Evolutionary conservation across 2,797 vertebrate species (phyloP).

Genomic region (Malurus leucopterus): DNA sequence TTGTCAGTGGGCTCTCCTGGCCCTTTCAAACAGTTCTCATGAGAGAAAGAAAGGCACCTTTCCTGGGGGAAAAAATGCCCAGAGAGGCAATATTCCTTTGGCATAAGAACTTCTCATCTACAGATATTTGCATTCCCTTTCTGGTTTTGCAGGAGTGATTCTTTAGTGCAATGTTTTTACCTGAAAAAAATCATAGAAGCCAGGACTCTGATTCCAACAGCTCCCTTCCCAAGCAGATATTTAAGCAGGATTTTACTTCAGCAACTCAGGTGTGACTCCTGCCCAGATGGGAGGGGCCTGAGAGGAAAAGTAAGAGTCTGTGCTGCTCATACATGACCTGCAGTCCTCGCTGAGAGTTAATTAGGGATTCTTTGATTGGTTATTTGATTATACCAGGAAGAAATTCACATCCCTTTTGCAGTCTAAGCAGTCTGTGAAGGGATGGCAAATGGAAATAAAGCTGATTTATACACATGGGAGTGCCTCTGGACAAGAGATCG

Average conservation of each 20-base stretch:
- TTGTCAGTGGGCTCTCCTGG: background rate
- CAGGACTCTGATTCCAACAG: background rate
- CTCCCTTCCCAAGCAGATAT: background rate
- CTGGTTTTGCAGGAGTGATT: background rate
- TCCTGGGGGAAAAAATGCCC: background rate
- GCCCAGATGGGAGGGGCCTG: background rate
- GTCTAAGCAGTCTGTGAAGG: background rate
- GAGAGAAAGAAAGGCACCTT: background rate
- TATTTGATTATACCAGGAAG: background rate
- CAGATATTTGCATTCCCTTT: fast-evolving
- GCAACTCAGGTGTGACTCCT: background rate
- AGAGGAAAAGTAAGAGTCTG: background rate
- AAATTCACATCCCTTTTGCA: background rate
- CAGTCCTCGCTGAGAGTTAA: background rate
- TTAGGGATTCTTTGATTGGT: background rate
- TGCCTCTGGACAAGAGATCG: background rate
- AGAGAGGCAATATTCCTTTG: background rate
- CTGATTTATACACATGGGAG: background rate
- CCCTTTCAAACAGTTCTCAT: background rate
- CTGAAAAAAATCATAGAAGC: background rate
- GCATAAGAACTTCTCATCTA: background rate
- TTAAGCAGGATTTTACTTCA: background rate
- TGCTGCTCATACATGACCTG: background rate
- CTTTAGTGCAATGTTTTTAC: background rate
- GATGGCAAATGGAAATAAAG: background rate